These are phyloP conservation scores for Deroplatys truncata DNA, from an alignment of 2,888 invertebrate genomes.

Conservation along the genomic window DNA sequence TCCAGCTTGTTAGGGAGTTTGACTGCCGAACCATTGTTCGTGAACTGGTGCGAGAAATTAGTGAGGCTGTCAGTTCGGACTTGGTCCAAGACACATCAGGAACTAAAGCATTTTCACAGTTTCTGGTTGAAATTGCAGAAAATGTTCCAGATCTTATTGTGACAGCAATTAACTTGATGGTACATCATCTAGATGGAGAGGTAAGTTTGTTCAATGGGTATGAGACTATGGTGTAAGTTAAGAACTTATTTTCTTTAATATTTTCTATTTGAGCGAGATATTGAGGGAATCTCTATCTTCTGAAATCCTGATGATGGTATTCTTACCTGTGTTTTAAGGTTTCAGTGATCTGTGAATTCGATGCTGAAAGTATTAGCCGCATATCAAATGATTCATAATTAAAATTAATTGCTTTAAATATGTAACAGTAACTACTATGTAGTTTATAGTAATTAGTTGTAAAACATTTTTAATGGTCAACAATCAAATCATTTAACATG, in stretches of 20 bases:
- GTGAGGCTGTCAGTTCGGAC: slow-evolving; percentile 61
- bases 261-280: too few species aligned
- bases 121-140: slow-evolving; percentile 62
- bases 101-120: slow-evolving; percentile 41
- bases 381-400: too few species aligned
- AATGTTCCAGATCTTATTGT: slow-evolving; percentile 57
- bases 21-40: slow-evolving; percentile 65
- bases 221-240: not conserved
- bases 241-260: not conserved
- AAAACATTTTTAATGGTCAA: too few species aligned
- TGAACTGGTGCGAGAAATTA: slow-evolving; percentile 70
- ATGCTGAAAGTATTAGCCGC: too few species aligned
- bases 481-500: too few species aligned
- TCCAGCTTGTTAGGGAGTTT: slow-evolving; percentile 63
- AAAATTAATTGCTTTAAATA: too few species aligned
- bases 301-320: too few species aligned
- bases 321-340: too few species aligned
- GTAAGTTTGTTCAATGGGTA: slow-evolving; percentile 37
- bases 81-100: slow-evolving; percentile 37
- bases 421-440: too few species aligned
- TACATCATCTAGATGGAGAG: slow-evolving; percentile 58
- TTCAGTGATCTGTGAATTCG: too few species aligned
- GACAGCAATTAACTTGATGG: slow-evolving; percentile 56
- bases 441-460: too few species aligned
- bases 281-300: too few species aligned